Evolutionary conservation across 2,797 vertebrate species (phyloP).

Genomic region (Hipposideros larvatus): DNA sequence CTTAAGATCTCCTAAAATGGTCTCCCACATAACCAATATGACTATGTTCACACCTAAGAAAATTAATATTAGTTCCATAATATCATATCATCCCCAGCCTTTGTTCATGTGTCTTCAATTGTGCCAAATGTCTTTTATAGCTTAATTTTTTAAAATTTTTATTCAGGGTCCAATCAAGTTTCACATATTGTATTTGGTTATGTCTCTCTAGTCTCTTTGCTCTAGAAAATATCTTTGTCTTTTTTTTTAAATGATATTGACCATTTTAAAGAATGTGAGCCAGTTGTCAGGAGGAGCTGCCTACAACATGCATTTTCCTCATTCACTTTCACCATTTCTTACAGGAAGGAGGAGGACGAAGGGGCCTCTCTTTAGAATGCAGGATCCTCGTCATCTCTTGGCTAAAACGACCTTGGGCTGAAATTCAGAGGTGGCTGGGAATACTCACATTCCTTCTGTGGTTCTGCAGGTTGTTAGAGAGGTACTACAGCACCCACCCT

Average conservation of each 20-base stretch:
- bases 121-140: background rate
- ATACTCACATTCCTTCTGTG: background rate
- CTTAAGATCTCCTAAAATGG: background rate
- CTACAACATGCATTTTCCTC: background rate
- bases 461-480: background rate
- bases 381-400: background rate
- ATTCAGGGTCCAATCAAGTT: background rate
- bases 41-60: background rate
- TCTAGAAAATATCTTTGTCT: background rate
- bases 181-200: background rate
- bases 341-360: background rate
- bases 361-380: background rate
- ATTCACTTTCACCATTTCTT: background rate
- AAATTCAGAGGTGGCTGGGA: background rate
- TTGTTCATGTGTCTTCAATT: background rate
- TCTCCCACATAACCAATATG: background rate
- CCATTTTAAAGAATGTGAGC: background rate
- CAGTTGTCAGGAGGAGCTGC: background rate
- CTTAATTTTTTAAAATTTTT: background rate
- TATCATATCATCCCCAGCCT: background rate
- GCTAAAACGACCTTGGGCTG: background rate
- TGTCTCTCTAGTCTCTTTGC: background rate
- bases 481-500: background rate
- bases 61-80: background rate
- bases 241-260: background rate